Base-by-base conservation (phyloP, 2,797 vertebrate species). In the Eidolon dupreanum region DNA sequence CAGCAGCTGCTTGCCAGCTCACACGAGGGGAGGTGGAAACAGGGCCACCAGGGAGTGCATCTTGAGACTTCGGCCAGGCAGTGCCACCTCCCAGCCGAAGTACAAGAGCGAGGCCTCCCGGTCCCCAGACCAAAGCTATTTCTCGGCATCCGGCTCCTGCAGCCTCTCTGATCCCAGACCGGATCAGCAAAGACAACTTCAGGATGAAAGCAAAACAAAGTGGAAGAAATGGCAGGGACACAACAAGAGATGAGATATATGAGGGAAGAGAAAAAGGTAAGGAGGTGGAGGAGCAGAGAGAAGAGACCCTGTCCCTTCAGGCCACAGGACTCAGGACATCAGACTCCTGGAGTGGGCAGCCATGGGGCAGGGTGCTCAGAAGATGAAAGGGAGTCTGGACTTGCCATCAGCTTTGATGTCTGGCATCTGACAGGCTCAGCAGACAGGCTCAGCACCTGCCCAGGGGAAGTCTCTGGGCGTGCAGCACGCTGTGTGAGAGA, bases 361-460 rank as follows among this genome's bases (percentile, higher is more conserved):
- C 68, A 0, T 0, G 11, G 24, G 33, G 33, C 20, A 4, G 13
- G 70, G 15, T 0, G 31, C 59, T 43, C 66, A 33, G 41, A 16
- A 16, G 71, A 36, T 49, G 46, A 70, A 55, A 63, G 36, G 53
- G 33, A 71, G 19, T 13, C 2, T 0, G 7, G 51, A 31, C 65
- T 55, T 65, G 55, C 79, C 91, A 6, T 0, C 2, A 12, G 57
- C 74, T 88, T 26, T 70, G 82, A 66, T 20, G 13, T 22, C 38
- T 1, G 10, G 26, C 1, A 11, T 71, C 78, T 46, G 33, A 79
- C 53, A 5, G 17, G 36, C 55, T 57, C 55, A 11, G 41, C 61
- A 75, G 33, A 43, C 11, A 1, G 43, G 36, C 38, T 46, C 26
- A 1, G 31, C 0, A 0, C 9, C 43, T 16, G 0, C 16, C 28